These are phyloP conservation scores for Apogon talboti DNA, from an alignment of 2,797 vertebrate genomes.

Conservation along the genomic window DNA sequence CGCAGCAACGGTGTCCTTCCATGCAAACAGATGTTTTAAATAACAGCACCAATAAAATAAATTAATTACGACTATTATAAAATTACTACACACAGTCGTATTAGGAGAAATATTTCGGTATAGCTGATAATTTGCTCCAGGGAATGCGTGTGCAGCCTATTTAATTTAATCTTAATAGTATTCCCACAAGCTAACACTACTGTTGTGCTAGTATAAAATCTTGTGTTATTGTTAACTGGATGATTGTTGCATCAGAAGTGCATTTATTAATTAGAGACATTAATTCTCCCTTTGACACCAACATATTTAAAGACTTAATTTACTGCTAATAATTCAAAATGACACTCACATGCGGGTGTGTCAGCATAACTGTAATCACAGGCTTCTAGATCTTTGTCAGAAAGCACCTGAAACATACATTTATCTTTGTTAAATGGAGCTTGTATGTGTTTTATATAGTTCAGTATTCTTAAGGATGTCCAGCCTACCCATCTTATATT, in stretches of 20 bases:
- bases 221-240: slow-evolving; percentile 16
- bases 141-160: slow-evolving; percentile 14
- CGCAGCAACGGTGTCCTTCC: slow-evolving; percentile 5
- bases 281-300: slow-evolving; percentile 13
- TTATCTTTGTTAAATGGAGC: background rate
- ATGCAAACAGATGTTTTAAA: slow-evolving; percentile 31
- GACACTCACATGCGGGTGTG: slow-evolving; percentile 57
- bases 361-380: slow-evolving; percentile 15
- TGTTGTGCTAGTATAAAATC: background rate
- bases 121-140: slow-evolving; percentile 6
- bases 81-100: slow-evolving; percentile 8
- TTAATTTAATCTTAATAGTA: slow-evolving; percentile 12
- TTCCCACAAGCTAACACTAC: slow-evolving; percentile 3
- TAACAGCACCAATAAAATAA: slow-evolving; percentile 45
- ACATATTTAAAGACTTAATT: slow-evolving; percentile 14
- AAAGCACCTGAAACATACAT: background rate
- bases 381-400: slow-evolving; percentile 21
- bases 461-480: background rate
- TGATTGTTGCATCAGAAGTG: slow-evolving; percentile 16
- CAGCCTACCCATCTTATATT: background rate
- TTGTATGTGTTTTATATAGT: background rate
- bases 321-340: slow-evolving; percentile 35
- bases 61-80: slow-evolving; percentile 26
- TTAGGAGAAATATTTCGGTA: slow-evolving; percentile 23
- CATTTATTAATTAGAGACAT: slow-evolving; percentile 17